Conservation (phyloP, 2,797 vertebrate species). For the Pseudochaenichthys georgianus region DNA sequence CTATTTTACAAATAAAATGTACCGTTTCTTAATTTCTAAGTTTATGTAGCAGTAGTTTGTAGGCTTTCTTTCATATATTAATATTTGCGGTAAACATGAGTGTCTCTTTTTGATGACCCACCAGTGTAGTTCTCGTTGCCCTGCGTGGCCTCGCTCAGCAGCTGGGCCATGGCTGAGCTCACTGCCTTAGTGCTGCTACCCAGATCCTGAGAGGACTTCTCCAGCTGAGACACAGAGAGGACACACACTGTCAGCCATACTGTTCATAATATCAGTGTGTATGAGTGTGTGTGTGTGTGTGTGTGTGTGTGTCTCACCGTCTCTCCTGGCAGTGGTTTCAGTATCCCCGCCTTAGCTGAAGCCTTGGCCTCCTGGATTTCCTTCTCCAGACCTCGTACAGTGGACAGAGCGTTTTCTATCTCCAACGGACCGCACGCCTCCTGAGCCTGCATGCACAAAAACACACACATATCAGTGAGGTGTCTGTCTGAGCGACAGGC, state of each 20-base stretch:
- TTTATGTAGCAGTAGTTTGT: neutral
- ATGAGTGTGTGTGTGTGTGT: neutral
- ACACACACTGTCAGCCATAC: neutral
- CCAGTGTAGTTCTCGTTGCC: conserved; percentile 99
- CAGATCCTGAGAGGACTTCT: conserved; percentile 96
- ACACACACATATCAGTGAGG: neutral
- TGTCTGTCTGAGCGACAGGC: too few species aligned
- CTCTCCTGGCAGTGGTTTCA: conserved; percentile 94
- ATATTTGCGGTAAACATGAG: neutral
- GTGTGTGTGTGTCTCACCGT: conserved; percentile 82
- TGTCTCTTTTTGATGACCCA: conserved; percentile 53
- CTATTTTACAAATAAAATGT: neutral
- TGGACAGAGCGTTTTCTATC: conserved; percentile 93
- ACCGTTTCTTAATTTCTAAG: neutral
- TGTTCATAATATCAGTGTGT: too few species aligned
- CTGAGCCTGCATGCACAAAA: conserved; percentile 88
- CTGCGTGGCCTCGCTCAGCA: conserved; percentile 94
- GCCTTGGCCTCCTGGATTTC: conserved; percentile 94
- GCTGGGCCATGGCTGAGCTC: conserved; percentile 94
- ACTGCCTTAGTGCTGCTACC: conserved; percentile 97
- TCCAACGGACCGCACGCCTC: conserved; percentile 96
- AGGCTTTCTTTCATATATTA: neutral
- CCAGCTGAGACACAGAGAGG: conserved; percentile 84
- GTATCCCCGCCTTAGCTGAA: conserved; percentile 91
- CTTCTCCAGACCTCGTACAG: conserved; percentile 92